Percentiles rank a stretch among this genome's conserved stretches.
phyloP scores from a whole-genome alignment of 2,113 vertebrate species.

The Coptodon bakossiorum region DNA sequence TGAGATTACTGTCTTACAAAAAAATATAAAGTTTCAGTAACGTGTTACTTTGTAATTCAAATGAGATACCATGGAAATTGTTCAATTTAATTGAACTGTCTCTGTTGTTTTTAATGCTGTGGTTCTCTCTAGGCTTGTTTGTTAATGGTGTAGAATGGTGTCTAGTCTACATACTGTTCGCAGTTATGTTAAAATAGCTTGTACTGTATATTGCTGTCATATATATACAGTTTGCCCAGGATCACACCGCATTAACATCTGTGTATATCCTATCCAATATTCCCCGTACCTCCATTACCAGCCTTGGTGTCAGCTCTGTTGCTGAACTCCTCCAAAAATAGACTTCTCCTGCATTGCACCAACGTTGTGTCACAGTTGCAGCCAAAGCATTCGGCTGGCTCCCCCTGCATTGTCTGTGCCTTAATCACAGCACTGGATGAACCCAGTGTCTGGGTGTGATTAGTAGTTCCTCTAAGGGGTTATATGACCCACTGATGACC shows the following conservation, averaged over 20 bases:
- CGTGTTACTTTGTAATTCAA: background rate
- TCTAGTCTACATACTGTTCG: background rate
- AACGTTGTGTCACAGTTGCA: constrained; percentile 61
- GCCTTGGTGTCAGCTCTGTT: constrained; percentile 48
- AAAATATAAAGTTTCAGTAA: background rate
- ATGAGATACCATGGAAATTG: background rate
- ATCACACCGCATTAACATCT: background rate
- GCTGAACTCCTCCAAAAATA: constrained; percentile 66
- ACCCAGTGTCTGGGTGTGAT: constrained; percentile 40
- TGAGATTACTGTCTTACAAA: background rate
- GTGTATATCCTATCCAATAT: background rate
- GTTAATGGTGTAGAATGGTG: background rate
- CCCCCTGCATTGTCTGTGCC: constrained; percentile 30
- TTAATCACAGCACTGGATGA: constrained; percentile 43
- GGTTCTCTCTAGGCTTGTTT: background rate
- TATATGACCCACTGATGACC: constrained; percentile 43
- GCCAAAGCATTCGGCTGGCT: constrained; percentile 34
- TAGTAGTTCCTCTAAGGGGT: constrained; percentile 39
- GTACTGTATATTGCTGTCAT: background rate
- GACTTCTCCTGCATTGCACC: constrained; percentile 69
- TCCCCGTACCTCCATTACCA: constrained; percentile 14
- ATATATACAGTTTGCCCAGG: background rate
- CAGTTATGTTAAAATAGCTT: background rate
- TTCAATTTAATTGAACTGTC: background rate
- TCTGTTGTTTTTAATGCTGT: background rate